A percentile compares a stretch with the other conserved stretches of the same genome.
Evolutionary conservation across 2,797 vertebrate species (phyloP).

Genomic region (Falco peregrinus): DNA sequence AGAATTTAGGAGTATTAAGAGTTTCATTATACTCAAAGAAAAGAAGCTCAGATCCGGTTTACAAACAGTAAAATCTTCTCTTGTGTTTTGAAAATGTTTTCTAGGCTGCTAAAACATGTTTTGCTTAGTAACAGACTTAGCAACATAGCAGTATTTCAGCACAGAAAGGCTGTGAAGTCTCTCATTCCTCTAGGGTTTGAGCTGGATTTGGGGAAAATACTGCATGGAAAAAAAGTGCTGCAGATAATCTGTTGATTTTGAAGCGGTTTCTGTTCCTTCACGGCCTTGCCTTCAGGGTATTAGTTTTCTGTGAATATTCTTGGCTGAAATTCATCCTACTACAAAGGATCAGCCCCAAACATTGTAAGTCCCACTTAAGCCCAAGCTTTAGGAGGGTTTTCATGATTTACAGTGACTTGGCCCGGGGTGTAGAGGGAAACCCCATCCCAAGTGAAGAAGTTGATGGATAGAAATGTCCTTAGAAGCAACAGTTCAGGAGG

Average conservation of each 20-base stretch:
- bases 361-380: not conserved
- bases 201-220: constrained; percentile 6
- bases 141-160: constrained; percentile 18
- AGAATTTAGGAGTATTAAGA: not conserved
- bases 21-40: not conserved
- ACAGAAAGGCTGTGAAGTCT: not conserved
- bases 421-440: not conserved
- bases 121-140: constrained; percentile 61
- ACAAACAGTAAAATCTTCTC: constrained; percentile 13
- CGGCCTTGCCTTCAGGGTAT: not conserved
- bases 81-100: constrained; percentile 32
- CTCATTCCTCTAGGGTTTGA: not conserved
- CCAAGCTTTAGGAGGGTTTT: not conserved
- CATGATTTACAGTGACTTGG: not conserved
- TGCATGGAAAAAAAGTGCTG: not conserved
- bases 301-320: not conserved
- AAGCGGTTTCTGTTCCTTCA: not conserved
- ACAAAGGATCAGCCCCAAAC: not conserved
- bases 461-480: not conserved
- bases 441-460: not conserved
- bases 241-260: not conserved
- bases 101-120: constrained; percentile 39
- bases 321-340: not conserved
- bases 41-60: constrained; percentile 7
- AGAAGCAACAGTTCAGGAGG: not conserved